phyloP scores from a whole-genome alignment of 2,113 vertebrate genomes.

The Carettochelys insculpta region DNA sequence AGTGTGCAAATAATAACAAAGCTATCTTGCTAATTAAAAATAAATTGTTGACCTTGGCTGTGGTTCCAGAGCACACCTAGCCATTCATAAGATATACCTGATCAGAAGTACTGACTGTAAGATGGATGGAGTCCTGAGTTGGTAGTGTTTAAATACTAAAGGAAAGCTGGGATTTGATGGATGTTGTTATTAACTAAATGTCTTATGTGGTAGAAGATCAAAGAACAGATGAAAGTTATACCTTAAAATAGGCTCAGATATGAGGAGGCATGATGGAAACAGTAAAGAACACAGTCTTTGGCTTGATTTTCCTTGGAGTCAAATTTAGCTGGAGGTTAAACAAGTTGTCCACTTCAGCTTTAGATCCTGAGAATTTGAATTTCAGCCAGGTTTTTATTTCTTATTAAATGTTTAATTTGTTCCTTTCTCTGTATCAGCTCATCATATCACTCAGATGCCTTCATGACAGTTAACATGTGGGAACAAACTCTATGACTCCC shows the following conservation, averaged over 20 bases:
- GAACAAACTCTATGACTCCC: background rate
- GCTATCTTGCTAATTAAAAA: constrained; percentile 45
- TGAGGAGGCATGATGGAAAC: constrained; percentile 71
- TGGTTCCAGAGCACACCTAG: constrained; percentile 9
- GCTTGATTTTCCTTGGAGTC: constrained; percentile 53
- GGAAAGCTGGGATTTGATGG: constrained; percentile 68
- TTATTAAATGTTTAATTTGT: constrained; percentile 1
- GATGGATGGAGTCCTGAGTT: constrained; percentile 53
- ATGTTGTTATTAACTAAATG: constrained; percentile 71
- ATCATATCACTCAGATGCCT: background rate
- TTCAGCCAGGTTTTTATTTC: background rate
- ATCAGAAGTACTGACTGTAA: constrained; percentile 58
- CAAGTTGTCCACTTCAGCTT: background rate
- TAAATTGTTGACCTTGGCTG: background rate
- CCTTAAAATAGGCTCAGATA: constrained; percentile 75
- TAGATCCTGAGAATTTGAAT: background rate
- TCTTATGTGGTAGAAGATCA: constrained; percentile 77
- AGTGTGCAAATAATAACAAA: background rate
- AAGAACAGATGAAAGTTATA: constrained; percentile 78
- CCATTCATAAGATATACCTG: constrained; percentile 55
- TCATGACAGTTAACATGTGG: background rate
- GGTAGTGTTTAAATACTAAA: constrained; percentile 61
- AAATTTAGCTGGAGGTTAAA: constrained; percentile 55
- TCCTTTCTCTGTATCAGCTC: background rate
- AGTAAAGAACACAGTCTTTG: constrained; percentile 76